Evolutionary conservation across 2,888 invertebrate species (phyloP).

Genomic region (Fissipunctia ypsillon): DNA sequence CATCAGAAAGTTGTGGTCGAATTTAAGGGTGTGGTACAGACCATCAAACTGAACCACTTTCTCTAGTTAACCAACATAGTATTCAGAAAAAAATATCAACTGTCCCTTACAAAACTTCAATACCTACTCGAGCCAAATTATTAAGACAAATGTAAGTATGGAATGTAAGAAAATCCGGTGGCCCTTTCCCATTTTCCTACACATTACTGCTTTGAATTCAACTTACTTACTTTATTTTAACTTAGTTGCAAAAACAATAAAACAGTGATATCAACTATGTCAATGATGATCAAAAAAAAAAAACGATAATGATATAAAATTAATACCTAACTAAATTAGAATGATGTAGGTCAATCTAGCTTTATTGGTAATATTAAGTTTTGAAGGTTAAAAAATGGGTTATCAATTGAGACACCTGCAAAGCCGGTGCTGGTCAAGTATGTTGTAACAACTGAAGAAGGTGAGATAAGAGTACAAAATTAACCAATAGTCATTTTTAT

Average conservation of each 20-base stretch:
- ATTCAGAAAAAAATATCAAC: too few species aligned
- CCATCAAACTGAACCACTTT: too few species aligned
- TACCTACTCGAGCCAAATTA: too few species aligned
- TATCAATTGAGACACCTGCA: slow-evolving; percentile 20
- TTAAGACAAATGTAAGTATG: not conserved
- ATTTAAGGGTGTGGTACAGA: too few species aligned
- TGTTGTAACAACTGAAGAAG: slow-evolving; percentile 46
- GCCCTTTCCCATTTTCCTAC: not conserved
- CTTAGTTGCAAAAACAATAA: not conserved
- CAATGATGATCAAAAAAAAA: not conserved
- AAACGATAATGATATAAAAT: not conserved
- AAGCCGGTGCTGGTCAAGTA: slow-evolving; percentile 13
- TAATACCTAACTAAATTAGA: not conserved
- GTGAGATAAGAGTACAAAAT: slow-evolving; percentile 32
- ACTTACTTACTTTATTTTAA: not conserved
- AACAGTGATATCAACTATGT: not conserved
- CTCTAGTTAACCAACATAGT: too few species aligned
- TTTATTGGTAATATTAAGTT: slow-evolving; percentile 7
- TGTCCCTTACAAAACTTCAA: too few species aligned
- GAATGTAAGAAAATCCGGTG: too few species aligned
- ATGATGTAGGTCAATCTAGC: not conserved
- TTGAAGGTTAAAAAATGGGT: not conserved
- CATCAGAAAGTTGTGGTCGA: too few species aligned
- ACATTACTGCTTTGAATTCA: not conserved
- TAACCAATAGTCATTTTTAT: slow-evolving; percentile 33